Evolutionary conservation across 2,888 invertebrate genomes (phyloP).

Genomic region (Blastobasis adustella): DNA sequence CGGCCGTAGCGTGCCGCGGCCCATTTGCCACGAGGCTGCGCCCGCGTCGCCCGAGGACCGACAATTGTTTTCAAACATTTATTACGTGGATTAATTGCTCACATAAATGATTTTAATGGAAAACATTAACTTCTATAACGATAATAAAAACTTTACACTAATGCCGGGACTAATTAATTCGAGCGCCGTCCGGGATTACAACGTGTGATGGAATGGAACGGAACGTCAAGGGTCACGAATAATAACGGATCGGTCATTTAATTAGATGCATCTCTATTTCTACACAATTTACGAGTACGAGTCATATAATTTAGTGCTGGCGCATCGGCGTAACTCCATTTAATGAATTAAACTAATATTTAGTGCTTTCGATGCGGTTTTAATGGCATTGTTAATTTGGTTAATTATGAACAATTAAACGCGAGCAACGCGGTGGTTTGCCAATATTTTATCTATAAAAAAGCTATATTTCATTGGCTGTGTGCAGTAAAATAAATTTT

Average conservation of each 20-base stretch:
- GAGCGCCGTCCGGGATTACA: too few species aligned
- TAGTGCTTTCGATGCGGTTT: neutral
- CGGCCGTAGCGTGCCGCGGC: slow-evolving; percentile 42
- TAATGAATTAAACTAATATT: slow-evolving; percentile 23
- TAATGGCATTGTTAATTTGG: slow-evolving; percentile 6
- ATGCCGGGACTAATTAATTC: too few species aligned
- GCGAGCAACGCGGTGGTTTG: slow-evolving; percentile 2
- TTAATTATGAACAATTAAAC: slow-evolving; percentile 7
- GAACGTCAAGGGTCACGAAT: too few species aligned
- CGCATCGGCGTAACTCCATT: slow-evolving; percentile 7
- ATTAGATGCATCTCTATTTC: too few species aligned
- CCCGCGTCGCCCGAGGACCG: slow-evolving; percentile 34
- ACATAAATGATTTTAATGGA: slow-evolving; percentile 57
- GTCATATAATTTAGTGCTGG: too few species aligned
- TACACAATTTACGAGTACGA: too few species aligned
- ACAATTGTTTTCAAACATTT: slow-evolving; percentile 42
- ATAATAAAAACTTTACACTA: slow-evolving; percentile 6
- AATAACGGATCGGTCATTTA: too few species aligned
- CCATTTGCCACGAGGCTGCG: slow-evolving; percentile 38
- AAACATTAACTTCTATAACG: slow-evolving; percentile 23
- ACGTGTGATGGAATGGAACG: too few species aligned
- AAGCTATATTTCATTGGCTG: slow-evolving; percentile 29
- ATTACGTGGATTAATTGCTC: slow-evolving; percentile 50
- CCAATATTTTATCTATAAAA: slow-evolving; percentile 18
- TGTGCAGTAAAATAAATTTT: slow-evolving; percentile 42